A percentile compares a stretch with the other conserved stretches of the same genome.
These are phyloP conservation scores for Encarsia formosa DNA, from an alignment of 2,888 invertebrate genomes.

Conservation along the genomic window DNA sequence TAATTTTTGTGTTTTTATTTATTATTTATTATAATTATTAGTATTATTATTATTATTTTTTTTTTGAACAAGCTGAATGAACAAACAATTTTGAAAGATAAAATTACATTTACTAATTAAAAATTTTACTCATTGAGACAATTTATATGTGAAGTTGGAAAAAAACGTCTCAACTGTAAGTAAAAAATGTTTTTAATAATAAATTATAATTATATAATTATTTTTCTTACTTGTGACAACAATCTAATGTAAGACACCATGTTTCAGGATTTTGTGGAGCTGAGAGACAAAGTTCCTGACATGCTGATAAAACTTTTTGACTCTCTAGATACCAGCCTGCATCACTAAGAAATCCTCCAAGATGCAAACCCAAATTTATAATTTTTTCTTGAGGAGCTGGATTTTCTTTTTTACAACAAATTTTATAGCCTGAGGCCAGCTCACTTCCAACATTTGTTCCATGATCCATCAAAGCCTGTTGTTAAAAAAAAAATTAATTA, in stretches of 20 bases:
- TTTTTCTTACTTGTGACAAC: slow-evolving; percentile 72
- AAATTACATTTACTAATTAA: too few relatives aligned
- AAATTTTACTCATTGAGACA: too few relatives aligned
- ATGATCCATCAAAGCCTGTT: slow-evolving; percentile 61
- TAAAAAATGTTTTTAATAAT: too few relatives aligned
- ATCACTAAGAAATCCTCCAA: slow-evolving; percentile 78
- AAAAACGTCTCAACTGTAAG: too few relatives aligned
- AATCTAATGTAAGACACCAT: slow-evolving; percentile 71
- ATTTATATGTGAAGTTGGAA: too few relatives aligned
- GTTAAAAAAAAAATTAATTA: slow-evolving; percentile 1
- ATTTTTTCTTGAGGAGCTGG: slow-evolving; percentile 33
- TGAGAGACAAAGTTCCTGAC: slow-evolving; percentile 62
- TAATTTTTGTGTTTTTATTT: too few relatives aligned
- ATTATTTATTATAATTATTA: too few relatives aligned
- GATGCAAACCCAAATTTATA: slow-evolving; percentile 44
- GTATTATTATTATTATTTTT: too few relatives aligned
- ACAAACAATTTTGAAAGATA: too few relatives aligned
- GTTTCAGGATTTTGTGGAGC: slow-evolving; percentile 57
- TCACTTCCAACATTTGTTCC: slow-evolving; percentile 58
- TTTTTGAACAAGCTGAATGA: too few relatives aligned
- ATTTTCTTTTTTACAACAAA: slow-evolving; percentile 36
- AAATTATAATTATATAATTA: not conserved
- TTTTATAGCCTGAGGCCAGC: slow-evolving; percentile 43
- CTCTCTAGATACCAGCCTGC: slow-evolving; percentile 83
- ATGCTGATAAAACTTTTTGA: slow-evolving; percentile 66